Evolutionary conservation across 2,113 vertebrate species (phyloP).

Genomic region (Mugil cephalus): DNA sequence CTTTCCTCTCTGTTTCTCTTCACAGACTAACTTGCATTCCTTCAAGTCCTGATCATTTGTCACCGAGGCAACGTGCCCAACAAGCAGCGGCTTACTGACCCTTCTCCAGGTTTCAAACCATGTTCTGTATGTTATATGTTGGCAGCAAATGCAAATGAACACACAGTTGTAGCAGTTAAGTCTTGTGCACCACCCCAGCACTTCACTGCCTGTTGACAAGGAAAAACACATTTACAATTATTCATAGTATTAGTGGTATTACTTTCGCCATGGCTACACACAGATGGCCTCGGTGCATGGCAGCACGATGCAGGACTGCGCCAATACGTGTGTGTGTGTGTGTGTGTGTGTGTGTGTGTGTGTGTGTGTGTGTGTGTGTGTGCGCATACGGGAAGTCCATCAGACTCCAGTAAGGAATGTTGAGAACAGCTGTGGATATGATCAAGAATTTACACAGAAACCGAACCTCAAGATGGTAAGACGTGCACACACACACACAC

Average conservation of each 20-base stretch:
- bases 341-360: conserved; percentile 45
- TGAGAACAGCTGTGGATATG: conserved; percentile 73
- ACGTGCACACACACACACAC: background rate
- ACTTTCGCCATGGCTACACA: conserved; percentile 10
- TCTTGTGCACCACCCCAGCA: background rate
- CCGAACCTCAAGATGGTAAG: conserved; percentile 22
- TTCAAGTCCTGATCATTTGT: conserved; percentile 43
- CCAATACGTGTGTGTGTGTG: conserved; percentile 16
- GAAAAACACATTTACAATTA: background rate
- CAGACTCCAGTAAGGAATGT: conserved; percentile 66
- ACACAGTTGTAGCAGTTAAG: background rate
- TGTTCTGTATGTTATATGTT: background rate
- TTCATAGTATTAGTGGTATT: conserved; percentile 8
- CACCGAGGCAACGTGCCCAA: conserved; percentile 26
- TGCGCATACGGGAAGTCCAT: conserved; percentile 44
- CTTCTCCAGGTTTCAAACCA: conserved; percentile 1
- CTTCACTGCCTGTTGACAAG: conserved; percentile 1
- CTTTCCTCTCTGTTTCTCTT: conserved; percentile 9
- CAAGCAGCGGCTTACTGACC: conserved; percentile 10
- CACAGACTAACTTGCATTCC: conserved; percentile 47
- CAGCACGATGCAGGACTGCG: background rate
- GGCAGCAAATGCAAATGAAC: background rate
- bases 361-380: conserved; percentile 20
- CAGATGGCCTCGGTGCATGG: conserved; percentile 19
- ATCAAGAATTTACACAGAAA: conserved; percentile 64